phyloP scores from a whole-genome alignment of 2,888 invertebrate species.

The Tetrapedia diversipes region DNA sequence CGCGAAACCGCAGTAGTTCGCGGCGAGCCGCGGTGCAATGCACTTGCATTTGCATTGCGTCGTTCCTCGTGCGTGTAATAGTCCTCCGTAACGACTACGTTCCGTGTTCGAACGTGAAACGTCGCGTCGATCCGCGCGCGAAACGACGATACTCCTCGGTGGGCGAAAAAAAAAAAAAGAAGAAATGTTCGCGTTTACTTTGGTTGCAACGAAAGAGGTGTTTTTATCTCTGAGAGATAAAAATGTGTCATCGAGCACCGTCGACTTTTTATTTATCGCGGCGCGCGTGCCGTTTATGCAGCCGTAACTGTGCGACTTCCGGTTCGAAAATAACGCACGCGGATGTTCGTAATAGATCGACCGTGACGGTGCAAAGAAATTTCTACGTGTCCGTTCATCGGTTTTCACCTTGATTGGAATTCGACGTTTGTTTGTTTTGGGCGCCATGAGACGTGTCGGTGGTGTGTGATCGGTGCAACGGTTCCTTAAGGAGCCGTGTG shows the following conservation, averaged over 20 bases:
- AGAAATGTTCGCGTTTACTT: background rate
- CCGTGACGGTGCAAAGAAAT: background rate
- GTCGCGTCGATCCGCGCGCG: too few species aligned
- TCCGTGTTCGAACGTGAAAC: too few species aligned
- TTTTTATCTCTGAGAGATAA: conserved; percentile 18
- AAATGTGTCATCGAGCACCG: conserved; percentile 1
- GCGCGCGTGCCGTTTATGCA: conserved; percentile 14
- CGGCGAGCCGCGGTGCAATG: conserved; percentile 70
- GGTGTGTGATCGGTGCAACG: background rate
- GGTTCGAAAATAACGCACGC: conserved; percentile 21
- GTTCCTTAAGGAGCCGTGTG: background rate
- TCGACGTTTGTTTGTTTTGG: background rate
- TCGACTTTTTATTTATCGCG: conserved; percentile 18
- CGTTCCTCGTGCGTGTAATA: background rate
- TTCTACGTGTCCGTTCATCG: background rate
- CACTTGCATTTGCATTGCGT: conserved; percentile 38
- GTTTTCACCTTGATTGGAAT: background rate
- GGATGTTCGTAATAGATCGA: conserved; percentile 17
- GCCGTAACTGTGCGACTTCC: conserved; percentile 23
- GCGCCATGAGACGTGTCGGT: background rate
- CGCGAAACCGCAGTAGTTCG: conserved; percentile 69
- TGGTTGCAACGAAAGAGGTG: background rate
- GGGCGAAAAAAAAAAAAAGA: too few species aligned
- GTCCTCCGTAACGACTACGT: too few species aligned
- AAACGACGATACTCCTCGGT: too few species aligned